These are phyloP conservation scores for Sycophila sp. DNA, from an alignment of 1,140 invertebrate genomes.

Conservation along the genomic window DNA sequence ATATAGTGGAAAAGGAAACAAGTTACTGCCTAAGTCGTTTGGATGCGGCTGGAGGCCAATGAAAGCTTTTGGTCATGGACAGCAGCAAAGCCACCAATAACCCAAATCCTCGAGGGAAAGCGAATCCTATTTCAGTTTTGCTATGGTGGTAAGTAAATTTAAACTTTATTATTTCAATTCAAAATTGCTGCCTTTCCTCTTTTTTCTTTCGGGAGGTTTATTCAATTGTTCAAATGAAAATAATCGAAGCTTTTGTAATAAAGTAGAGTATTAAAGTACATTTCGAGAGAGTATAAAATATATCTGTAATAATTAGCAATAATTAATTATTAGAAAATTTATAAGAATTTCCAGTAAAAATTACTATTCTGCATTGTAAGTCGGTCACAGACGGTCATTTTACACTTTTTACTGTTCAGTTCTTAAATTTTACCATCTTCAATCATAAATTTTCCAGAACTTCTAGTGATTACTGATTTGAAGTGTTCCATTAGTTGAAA, in stretches of 20 bases:
- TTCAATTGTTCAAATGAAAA: not conserved
- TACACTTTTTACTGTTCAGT: too few relatives aligned
- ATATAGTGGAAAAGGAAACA: too few relatives aligned
- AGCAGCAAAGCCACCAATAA: slow-evolving; percentile 39
- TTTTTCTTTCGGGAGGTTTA: not conserved
- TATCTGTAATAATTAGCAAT: not conserved
- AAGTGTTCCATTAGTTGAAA: too few relatives aligned
- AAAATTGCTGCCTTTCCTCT: not conserved
- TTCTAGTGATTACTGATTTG: too few relatives aligned
- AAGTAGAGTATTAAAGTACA: not conserved
- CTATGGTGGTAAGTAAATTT: slow-evolving; percentile 52
- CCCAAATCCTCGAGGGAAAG: slow-evolving; percentile 52
- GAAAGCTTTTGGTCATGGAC: too few relatives aligned
- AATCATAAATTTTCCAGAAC: too few relatives aligned
- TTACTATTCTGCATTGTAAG: too few relatives aligned
- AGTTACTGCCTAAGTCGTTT: too few relatives aligned
- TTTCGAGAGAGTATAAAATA: not conserved
- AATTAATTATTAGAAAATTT: not conserved
- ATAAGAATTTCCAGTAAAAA: not conserved
- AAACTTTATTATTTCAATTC: not conserved
- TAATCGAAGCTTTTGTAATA: not conserved
- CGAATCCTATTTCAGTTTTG: slow-evolving; percentile 48
- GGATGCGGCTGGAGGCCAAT: too few relatives aligned
- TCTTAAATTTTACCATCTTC: too few relatives aligned
- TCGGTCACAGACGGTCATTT: too few relatives aligned